These are phyloP conservation scores for Trichopoda pennipes DNA, from an alignment of 2,888 invertebrate genomes.

Conservation along the genomic window DNA sequence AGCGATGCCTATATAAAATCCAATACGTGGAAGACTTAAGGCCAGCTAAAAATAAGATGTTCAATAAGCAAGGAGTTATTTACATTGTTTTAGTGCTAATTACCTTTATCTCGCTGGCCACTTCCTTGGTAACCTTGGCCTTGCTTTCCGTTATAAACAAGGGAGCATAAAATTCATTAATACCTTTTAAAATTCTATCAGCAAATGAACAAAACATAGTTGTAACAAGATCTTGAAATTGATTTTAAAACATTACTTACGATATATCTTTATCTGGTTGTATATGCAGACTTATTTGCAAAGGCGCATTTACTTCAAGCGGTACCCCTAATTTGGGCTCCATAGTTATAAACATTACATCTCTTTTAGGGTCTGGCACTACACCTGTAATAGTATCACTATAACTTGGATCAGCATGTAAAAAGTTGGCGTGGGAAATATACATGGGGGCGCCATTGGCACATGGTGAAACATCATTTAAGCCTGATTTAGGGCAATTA, in stretches of 20 bases:
- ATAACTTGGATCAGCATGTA: slow-evolving; percentile 87
- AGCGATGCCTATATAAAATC: slow-evolving; percentile 74
- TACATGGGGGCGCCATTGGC: slow-evolving; percentile 89
- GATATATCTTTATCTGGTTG: slow-evolving; percentile 81
- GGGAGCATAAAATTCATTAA: slow-evolving; percentile 75
- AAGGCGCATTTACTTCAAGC: slow-evolving; percentile 85
- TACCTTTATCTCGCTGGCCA: slow-evolving; percentile 75
- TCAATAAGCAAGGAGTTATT: neutral
- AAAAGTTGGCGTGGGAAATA: slow-evolving; percentile 90
- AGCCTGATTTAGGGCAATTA: slow-evolving; percentile 83
- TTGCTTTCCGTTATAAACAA: slow-evolving; percentile 74
- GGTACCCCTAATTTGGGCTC: slow-evolving; percentile 91
- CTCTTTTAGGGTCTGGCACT: slow-evolving; percentile 83
- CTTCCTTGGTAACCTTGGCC: slow-evolving; percentile 70
- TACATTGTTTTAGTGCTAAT: neutral
- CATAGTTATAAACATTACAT: slow-evolving; percentile 86
- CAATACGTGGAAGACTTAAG: slow-evolving; percentile 74
- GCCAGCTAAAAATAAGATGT: slow-evolving; percentile 70
- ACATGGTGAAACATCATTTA: slow-evolving; percentile 87
- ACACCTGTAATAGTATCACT: slow-evolving; percentile 84
- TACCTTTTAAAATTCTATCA: slow-evolving; percentile 72
- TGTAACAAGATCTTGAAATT: neutral
- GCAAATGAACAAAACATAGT: neutral
- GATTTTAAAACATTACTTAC: slow-evolving; percentile 81
- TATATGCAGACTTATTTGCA: slow-evolving; percentile 87